Percentiles rank a stretch among this genome's conserved stretches.
Evolutionary conservation across 2,113 vertebrate genomes (phyloP).

Genomic region (Macquaria australasica): DNA sequence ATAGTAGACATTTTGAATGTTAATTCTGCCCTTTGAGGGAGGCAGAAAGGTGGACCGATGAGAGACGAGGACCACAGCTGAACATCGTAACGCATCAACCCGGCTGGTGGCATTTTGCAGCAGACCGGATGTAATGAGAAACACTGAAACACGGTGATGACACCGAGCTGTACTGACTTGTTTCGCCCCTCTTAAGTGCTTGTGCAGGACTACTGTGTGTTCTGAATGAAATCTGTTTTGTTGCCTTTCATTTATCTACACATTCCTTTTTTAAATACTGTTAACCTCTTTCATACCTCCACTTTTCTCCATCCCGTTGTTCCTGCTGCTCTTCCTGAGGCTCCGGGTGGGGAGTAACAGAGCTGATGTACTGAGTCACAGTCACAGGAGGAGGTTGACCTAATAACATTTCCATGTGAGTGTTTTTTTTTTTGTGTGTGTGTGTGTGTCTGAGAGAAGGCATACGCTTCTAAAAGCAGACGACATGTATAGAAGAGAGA

Average conservation of each 20-base stretch:
- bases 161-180: background rate
- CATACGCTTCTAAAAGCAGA: slow-evolving; percentile 35
- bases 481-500: slow-evolving; percentile 11
- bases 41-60: background rate
- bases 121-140: slow-evolving; percentile 7
- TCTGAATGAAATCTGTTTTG: background rate
- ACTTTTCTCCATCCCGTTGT: background rate
- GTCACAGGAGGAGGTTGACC: slow-evolving; percentile 52
- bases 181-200: background rate
- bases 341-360: slow-evolving; percentile 19
- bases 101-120: slow-evolving; percentile 29
- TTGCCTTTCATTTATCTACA: slow-evolving; percentile 25
- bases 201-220: slow-evolving; percentile 20
- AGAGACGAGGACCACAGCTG: background rate
- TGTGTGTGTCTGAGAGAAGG: slow-evolving; percentile 8
- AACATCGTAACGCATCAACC: background rate
- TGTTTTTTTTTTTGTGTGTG: background rate
- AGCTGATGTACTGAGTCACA: slow-evolving; percentile 45
- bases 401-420: slow-evolving; percentile 48
- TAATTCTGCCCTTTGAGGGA: slow-evolving; percentile 22
- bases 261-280: slow-evolving; percentile 2
- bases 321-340: slow-evolving; percentile 19
- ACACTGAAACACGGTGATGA: background rate
- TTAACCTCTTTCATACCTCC: background rate
- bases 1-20: slow-evolving; percentile 57